A percentile compares a stretch with the other conserved stretches of the same genome.
phyloP scores from a whole-genome alignment of 2,113 vertebrate genomes.

The Poicephalus meyeri region DNA sequence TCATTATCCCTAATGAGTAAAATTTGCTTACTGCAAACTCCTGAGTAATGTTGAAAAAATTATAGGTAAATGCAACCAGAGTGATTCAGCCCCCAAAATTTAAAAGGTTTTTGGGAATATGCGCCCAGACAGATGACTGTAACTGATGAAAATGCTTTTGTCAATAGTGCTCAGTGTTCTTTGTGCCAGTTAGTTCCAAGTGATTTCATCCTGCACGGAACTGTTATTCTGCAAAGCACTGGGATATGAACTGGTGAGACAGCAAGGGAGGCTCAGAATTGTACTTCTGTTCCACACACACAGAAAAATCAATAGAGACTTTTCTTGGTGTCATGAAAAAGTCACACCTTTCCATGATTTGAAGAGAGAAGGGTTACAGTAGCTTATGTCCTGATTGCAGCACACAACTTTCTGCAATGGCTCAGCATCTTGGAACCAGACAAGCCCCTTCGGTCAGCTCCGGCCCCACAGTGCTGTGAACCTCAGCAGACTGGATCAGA shows the following conservation, averaged over 20 bases:
- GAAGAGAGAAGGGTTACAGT: background rate
- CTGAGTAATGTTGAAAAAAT: background rate
- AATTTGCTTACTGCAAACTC: background rate
- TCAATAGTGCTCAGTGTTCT: background rate
- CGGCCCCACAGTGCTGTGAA: rapidly evolving
- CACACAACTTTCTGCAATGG: background rate
- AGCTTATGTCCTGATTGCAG: background rate
- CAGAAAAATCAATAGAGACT: background rate
- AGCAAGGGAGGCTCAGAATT: background rate
- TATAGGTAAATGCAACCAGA: background rate
- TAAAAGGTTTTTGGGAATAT: background rate
- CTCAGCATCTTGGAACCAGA: background rate
- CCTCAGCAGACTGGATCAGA: background rate
- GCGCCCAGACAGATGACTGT: background rate
- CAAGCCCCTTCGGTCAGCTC: background rate
- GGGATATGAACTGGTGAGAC: background rate
- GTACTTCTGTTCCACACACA: background rate
- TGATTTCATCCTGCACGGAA: background rate
- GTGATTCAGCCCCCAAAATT: background rate
- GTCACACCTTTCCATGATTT: background rate
- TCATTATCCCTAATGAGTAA: constrained; percentile 8
- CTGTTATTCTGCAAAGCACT: background rate
- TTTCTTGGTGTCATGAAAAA: background rate
- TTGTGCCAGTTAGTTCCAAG: background rate
- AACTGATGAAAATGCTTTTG: background rate